These are phyloP conservation scores for Mormyrus proboscirostris DNA, from an alignment of 2,797 vertebrate species.

Conservation along the genomic window DNA sequence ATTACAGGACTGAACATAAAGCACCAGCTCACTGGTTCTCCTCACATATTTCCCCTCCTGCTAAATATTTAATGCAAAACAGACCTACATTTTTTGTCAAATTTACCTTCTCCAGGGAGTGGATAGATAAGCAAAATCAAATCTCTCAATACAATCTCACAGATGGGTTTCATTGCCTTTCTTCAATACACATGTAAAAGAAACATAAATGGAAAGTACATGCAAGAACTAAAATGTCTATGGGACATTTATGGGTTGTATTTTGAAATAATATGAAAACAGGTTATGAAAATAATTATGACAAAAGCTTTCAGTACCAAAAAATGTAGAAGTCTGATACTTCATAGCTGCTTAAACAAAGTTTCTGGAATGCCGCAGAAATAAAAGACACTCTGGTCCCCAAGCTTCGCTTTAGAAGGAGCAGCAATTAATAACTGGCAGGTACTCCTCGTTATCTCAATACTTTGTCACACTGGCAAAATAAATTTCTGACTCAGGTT, in stretches of 20 bases:
- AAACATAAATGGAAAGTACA: neutral
- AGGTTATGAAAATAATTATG: neutral
- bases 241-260: neutral
- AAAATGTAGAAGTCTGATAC: neutral
- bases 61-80: neutral
- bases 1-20: neutral
- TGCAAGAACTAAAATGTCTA: neutral
- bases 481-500: slow-evolving; percentile 58
- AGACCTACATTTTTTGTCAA: neutral
- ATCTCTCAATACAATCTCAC: neutral
- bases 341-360: neutral
- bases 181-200: neutral
- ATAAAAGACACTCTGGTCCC: slow-evolving; percentile 21
- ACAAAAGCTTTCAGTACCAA: neutral
- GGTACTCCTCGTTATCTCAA: slow-evolving; percentile 43
- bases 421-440: slow-evolving; percentile 71
- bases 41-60: neutral
- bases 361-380: slow-evolving; percentile 13
- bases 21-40: neutral
- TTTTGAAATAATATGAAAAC: slow-evolving; percentile 2
- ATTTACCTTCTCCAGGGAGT: neutral
- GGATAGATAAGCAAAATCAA: neutral
- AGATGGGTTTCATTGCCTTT: neutral
- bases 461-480: slow-evolving; percentile 55
- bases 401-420: slow-evolving; percentile 13